Percentiles rank a stretch among this genome's conserved stretches.
These are phyloP conservation scores for Ceratina calcarata DNA, from an alignment of 1,140 invertebrate genomes.

Conservation along the genomic window DNA sequence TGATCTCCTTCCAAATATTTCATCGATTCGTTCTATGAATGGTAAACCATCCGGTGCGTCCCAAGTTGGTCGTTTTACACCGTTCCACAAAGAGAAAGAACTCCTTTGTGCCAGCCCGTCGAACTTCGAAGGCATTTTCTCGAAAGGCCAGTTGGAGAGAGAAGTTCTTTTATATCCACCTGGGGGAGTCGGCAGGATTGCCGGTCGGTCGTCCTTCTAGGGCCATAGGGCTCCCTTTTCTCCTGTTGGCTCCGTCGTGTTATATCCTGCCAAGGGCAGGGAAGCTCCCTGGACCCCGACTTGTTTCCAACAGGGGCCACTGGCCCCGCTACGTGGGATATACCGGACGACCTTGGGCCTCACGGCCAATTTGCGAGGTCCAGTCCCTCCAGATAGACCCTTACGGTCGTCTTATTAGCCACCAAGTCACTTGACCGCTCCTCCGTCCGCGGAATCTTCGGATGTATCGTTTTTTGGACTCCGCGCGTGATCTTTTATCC, in stretches of 20 bases:
- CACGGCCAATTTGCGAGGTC: conserved; percentile 78
- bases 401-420: conserved; percentile 69
- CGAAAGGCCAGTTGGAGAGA: not conserved
- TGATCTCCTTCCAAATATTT: too few species aligned
- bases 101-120: conserved; percentile 1
- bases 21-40: too few species aligned
- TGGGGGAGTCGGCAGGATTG: conserved; percentile 8
- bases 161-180: conserved; percentile 20
- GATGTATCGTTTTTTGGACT: conserved; percentile 15
- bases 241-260: conserved; percentile 25
- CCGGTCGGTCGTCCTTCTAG: conserved; percentile 48
- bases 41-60: too few species aligned
- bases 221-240: conserved; percentile 57
- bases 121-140: conserved; percentile 14
- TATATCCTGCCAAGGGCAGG: conserved; percentile 55
- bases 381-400: conserved; percentile 68
- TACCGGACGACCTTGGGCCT: conserved; percentile 79
- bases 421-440: conserved; percentile 23
- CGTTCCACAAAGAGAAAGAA: not conserved
- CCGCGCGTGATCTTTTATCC: not conserved
- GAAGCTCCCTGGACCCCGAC: conserved; percentile 57
- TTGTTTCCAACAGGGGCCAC: conserved; percentile 74
- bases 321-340: conserved; percentile 74
- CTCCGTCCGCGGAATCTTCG: conserved; percentile 16
- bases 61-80: not conserved